These are phyloP conservation scores for Hydrozoanthus tunicans DNA, from an alignment of 64 coral and sea anemone genomes.

Conservation along the genomic window DNA sequence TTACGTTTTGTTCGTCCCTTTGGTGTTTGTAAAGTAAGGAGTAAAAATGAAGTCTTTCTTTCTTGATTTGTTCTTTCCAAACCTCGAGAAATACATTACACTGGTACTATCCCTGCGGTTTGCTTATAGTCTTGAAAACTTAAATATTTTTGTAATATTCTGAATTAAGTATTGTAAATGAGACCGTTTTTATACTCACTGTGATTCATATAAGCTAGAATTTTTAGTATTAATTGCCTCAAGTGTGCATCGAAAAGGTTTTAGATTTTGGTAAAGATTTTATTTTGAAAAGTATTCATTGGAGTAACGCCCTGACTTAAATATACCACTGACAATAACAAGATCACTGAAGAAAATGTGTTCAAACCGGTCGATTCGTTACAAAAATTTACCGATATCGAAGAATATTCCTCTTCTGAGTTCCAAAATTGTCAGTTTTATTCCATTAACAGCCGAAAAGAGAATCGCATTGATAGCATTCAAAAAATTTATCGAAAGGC, in stretches of 20 bases:
- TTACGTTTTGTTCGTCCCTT: background rate
- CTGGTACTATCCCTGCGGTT: slow-evolving; percentile 8
- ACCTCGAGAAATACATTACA: slow-evolving; percentile 7
- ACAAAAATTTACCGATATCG: background rate
- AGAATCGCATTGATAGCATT: slow-evolving; percentile 1
- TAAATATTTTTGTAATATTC: slow-evolving; percentile 40
- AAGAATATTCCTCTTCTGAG: background rate
- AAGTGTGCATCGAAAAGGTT: slow-evolving; percentile 12
- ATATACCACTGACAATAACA: slow-evolving; percentile 21
- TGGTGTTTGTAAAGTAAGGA: background rate
- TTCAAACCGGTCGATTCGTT: background rate
- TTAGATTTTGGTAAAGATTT: slow-evolving; percentile 28
- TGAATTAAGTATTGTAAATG: slow-evolving; percentile 1
- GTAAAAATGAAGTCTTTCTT: slow-evolving; percentile 10
- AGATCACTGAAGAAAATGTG: background rate
- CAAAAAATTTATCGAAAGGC: slow-evolving; percentile 3
- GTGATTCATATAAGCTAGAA: background rate
- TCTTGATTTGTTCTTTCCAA: background rate
- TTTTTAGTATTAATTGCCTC: background rate
- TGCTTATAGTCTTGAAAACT: background rate
- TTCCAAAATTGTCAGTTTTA: background rate
- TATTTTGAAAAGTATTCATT: slow-evolving; percentile 56
- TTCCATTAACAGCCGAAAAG: slow-evolving; percentile 1
- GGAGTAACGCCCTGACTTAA: slow-evolving; percentile 49
- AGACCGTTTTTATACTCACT: background rate